Evolutionary conservation across 2,113 vertebrate species (phyloP).

Genomic region (Pseudorectes ferrugineus): DNA sequence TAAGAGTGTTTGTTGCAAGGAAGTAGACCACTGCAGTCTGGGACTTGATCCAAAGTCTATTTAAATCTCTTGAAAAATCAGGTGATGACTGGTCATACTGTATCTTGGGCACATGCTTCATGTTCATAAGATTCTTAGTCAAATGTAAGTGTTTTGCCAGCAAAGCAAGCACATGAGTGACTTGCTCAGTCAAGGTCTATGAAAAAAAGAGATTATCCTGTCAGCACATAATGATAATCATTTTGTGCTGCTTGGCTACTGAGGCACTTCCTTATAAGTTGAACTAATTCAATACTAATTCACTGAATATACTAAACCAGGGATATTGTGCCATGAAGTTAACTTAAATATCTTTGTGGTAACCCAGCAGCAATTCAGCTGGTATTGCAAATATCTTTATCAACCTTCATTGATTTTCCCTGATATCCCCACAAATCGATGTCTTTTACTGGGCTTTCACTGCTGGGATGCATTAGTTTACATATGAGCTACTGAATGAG

Average conservation of each 20-base stretch:
- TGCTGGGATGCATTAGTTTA: background rate
- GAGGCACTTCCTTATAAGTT: background rate
- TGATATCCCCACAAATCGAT: background rate
- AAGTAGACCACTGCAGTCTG: background rate
- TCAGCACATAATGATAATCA: background rate
- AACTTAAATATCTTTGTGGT: background rate
- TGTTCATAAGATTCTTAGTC: background rate
- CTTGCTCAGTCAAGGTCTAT: background rate
- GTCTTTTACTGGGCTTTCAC: background rate
- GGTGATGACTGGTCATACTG: background rate
- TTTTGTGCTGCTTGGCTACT: background rate
- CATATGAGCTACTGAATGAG: background rate
- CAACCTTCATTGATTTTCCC: background rate
- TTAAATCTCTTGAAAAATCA: background rate
- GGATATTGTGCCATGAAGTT: background rate
- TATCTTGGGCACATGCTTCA: background rate
- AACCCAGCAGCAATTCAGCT: background rate
- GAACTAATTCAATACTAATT: background rate
- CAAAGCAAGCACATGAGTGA: background rate
- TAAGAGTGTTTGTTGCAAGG: background rate
- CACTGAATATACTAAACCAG: background rate
- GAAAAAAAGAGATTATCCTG: background rate
- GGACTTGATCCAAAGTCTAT: background rate
- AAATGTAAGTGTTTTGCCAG: background rate
- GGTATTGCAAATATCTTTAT: background rate